phyloP scores from a whole-genome alignment of 2,113 vertebrate genomes.

The Genyomyrus donnyi region DNA sequence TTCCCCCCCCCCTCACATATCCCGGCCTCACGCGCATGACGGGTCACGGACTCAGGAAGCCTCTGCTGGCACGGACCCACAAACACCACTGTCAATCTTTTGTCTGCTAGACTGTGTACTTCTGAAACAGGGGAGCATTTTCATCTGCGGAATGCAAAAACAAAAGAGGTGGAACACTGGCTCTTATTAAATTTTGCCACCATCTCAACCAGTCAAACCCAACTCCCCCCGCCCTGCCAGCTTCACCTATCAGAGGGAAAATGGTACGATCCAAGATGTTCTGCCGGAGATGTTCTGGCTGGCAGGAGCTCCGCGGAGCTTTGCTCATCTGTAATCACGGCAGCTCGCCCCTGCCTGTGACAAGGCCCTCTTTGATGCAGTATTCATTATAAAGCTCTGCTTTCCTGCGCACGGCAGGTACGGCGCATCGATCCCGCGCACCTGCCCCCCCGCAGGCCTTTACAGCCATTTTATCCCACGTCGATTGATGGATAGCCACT shows the following conservation, averaged over 20 bases:
- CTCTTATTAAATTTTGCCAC: neutral
- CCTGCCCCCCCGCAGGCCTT: conserved; percentile 1
- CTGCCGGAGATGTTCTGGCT: neutral
- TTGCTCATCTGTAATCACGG: conserved; percentile 8
- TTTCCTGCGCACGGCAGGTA: conserved; percentile 4
- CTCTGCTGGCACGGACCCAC: neutral
- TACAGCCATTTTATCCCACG: conserved; percentile 3
- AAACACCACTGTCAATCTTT: neutral
- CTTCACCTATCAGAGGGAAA: neutral
- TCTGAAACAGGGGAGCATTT: neutral
- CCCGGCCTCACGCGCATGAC: neutral
- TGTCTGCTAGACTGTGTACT: neutral
- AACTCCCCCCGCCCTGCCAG: neutral
- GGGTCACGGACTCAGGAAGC: neutral
- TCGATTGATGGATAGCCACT: neutral
- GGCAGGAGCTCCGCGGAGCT: neutral
- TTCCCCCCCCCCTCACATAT: neutral
- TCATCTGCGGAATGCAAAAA: neutral
- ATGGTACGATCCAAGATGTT: conserved; percentile 5
- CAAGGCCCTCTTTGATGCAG: conserved; percentile 13
- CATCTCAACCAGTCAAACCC: neutral
- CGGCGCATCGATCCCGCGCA: conserved; percentile 3
- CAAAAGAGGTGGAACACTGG: neutral
- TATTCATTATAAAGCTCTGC: conserved; percentile 12
- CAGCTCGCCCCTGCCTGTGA: neutral